Evolutionary conservation across 1,140 invertebrate species (phyloP).

Genomic region (Zaprionus gabonicus): DNA sequence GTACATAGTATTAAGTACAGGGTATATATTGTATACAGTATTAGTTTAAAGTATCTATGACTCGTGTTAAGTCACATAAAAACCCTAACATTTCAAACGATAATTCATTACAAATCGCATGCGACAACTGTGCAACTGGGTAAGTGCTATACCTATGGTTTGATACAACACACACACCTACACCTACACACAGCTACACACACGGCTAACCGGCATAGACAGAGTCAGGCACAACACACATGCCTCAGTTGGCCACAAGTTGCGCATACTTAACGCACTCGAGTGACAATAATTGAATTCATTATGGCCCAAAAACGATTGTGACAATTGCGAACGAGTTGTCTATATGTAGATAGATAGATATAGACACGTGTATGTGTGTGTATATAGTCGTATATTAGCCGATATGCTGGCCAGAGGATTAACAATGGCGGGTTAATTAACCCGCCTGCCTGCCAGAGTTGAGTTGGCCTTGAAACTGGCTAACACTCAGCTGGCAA

Average conservation of each 20-base stretch:
- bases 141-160: background rate
- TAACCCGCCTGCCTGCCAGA: slow-evolving; percentile 65
- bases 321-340: slow-evolving; percentile 54
- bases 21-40: background rate
- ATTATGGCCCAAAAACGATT: slow-evolving; percentile 66
- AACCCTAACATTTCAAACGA: background rate
- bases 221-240: background rate
- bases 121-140: slow-evolving; percentile 14
- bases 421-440: slow-evolving; percentile 80
- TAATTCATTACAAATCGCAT: background rate
- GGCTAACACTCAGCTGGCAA: slow-evolving; percentile 6
- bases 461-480: slow-evolving; percentile 64
- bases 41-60: background rate
- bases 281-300: slow-evolving; percentile 83
- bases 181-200: background rate
- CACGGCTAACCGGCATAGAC: background rate
- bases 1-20: too few relatives aligned
- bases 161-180: background rate
- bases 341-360: slow-evolving; percentile 20
- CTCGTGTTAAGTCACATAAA: background rate
- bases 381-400: slow-evolving; percentile 46
- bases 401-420: slow-evolving; percentile 61
- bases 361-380: background rate
- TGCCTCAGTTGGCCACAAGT: slow-evolving; percentile 52
- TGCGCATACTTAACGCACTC: slow-evolving; percentile 82